These are phyloP conservation scores for Ambastaia sidthimunki DNA, from an alignment of 2,797 vertebrate species.

Conservation along the genomic window DNA sequence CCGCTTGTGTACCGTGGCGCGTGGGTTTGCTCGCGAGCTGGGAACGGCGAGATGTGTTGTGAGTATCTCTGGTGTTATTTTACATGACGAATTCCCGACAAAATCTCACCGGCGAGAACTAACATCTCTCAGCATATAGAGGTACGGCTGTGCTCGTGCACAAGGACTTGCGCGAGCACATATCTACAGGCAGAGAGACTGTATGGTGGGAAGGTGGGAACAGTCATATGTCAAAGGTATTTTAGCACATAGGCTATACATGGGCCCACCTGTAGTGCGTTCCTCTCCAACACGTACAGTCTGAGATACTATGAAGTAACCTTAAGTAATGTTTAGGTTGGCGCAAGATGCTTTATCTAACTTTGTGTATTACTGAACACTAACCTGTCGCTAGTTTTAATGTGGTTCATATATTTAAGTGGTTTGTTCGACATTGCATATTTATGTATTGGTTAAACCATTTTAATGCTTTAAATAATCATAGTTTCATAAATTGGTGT, in stretches of 20 bases:
- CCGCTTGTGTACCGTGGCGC: not conserved
- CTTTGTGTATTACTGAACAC: not conserved
- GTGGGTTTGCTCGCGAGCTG: not conserved
- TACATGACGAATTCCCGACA: not conserved
- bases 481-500: too few species aligned
- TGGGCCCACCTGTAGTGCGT: not conserved
- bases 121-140: not conserved
- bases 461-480: too few species aligned
- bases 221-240: not conserved
- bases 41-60: not conserved
- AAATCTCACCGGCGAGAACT: not conserved
- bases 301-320: too few species aligned
- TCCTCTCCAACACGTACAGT: not conserved
- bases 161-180: not conserved
- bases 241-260: not conserved
- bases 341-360: not conserved
- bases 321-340: not conserved
- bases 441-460: too few species aligned
- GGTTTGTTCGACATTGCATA: not conserved
- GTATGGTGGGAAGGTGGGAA: not conserved
- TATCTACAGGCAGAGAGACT: not conserved
- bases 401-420: too few species aligned
- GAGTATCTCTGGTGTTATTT: not conserved
- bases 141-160: constrained; percentile 14
- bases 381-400: not conserved